phyloP scores from a whole-genome alignment of 2,113 vertebrate species.

The Lota lota region DNA sequence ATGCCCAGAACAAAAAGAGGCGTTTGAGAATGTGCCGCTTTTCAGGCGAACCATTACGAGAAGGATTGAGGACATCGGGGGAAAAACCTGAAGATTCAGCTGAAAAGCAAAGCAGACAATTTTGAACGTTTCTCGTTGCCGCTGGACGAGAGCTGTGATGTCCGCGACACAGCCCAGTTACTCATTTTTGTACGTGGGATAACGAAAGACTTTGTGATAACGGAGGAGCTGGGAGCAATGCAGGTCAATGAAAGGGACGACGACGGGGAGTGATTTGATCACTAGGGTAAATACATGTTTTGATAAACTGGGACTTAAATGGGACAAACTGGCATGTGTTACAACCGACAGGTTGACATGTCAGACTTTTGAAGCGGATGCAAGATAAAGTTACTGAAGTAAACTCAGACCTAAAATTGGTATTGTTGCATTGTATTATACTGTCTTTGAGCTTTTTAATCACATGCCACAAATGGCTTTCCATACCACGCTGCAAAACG shows the following conservation, averaged over 20 bases:
- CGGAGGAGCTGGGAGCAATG: conserved; percentile 4
- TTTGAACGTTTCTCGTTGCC: conserved; percentile 28
- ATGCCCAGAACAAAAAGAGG: conserved; percentile 23
- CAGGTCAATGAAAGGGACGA: neutral
- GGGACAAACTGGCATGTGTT: too few species aligned
- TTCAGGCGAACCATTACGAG: conserved; percentile 7
- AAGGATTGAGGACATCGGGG: conserved; percentile 1
- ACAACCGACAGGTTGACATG: neutral
- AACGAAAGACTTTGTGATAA: too few species aligned
- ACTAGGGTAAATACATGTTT: neutral
- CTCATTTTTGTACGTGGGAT: too few species aligned
- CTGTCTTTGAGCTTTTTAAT: too few species aligned
- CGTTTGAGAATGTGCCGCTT: conserved; percentile 12
- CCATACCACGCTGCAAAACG: too few species aligned
- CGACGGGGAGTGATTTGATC: neutral
- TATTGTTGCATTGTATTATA: conserved; percentile 4
- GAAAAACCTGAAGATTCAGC: conserved; percentile 22
- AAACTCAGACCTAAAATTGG: neutral
- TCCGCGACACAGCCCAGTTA: neutral
- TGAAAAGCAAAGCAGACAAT: conserved; percentile 3
- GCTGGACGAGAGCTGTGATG: conserved; percentile 25
- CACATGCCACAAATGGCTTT: too few species aligned
- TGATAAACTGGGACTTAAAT: neutral
- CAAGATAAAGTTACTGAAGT: conserved; percentile 10
- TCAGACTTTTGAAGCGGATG: conserved; percentile 4